Conservation (phyloP, 2,113 vertebrate genomes). For the Merops nubicus region DNA sequence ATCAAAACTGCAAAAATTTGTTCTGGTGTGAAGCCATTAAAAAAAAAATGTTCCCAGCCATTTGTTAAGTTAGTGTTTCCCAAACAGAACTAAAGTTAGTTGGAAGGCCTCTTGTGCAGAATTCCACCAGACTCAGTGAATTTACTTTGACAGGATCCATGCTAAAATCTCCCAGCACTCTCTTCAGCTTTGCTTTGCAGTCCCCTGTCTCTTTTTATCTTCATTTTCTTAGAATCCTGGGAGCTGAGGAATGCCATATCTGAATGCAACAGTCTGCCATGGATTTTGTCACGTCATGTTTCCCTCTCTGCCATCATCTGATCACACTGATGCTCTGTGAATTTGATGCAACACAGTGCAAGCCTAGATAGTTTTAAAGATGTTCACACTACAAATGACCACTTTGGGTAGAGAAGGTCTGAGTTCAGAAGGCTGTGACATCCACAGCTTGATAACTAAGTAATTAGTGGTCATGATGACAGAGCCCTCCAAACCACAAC, state of each 20-base stretch:
- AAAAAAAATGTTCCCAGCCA: background rate
- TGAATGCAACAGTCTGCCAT: background rate
- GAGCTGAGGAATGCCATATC: background rate
- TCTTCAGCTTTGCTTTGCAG: background rate
- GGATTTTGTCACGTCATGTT: background rate
- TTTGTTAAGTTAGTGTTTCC: background rate
- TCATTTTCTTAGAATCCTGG: background rate
- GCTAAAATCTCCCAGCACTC: background rate
- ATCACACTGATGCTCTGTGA: background rate
- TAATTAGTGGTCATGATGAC: background rate
- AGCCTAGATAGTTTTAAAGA: background rate
- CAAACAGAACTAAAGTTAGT: background rate
- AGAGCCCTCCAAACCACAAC: background rate
- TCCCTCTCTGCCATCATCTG: background rate
- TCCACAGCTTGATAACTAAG: background rate
- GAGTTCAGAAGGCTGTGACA: background rate
- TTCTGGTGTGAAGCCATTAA: background rate
- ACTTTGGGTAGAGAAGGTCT: background rate
- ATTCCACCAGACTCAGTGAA: background rate
- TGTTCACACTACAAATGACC: background rate
- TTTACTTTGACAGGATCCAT: background rate
- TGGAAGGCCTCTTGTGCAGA: background rate
- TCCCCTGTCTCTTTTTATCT: background rate
- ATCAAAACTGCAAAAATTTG: background rate
- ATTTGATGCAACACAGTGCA: background rate